Evolutionary conservation across 2,888 invertebrate genomes (phyloP), one percentile per base, ranked within the genome.

Genomic region (Apamea monoglypha): DNA sequence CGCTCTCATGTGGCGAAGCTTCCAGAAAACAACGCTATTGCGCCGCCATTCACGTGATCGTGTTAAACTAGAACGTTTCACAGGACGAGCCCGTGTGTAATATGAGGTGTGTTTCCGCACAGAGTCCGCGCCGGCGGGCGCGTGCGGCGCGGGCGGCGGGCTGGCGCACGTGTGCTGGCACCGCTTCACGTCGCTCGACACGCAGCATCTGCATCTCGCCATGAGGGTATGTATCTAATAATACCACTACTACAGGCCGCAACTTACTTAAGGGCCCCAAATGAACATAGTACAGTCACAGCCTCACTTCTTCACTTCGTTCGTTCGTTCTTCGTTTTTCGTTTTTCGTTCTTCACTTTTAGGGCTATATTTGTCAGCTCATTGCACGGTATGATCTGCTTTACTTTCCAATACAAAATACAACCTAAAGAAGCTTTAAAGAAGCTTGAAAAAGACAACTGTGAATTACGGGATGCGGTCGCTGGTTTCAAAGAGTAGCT

Each of bases 91-190:
- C n/a, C 59, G 14, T 6, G n/a, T n/a, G 6, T 59, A 59, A 14
- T n/a, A 1, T n/a, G 0, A 0, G 0, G 14, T 59, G n/a, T n/a
- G 0, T 0, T 14, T n/a, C 10, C 18, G 50, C 0, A 4, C 80
- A 90, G 91, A 90, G 21, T 53, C 76, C 25, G 7, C 80, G 8
- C 50, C 61, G 63, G 29, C 82, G n/a, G 1, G 80, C 73, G 25
- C 78, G 82, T 8, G 76, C 70, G 14, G 80, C n/a, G 80, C 90
- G 44, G 98, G 98, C 93, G 98, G 98, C 90, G 98, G 98, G 59
- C 98, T 99, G 72, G 98, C 99, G 88, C 99, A 99, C 95, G 99
- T 99, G 86, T 99, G 99, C 95, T 99, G 99, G 99, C 99, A 99
- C 96, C 98, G 99, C 93, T 99, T 98, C 95, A 98, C 99, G 44